Evolutionary conservation across 2,113 vertebrate genomes (phyloP).

Genomic region (Morone chrysops): DNA sequence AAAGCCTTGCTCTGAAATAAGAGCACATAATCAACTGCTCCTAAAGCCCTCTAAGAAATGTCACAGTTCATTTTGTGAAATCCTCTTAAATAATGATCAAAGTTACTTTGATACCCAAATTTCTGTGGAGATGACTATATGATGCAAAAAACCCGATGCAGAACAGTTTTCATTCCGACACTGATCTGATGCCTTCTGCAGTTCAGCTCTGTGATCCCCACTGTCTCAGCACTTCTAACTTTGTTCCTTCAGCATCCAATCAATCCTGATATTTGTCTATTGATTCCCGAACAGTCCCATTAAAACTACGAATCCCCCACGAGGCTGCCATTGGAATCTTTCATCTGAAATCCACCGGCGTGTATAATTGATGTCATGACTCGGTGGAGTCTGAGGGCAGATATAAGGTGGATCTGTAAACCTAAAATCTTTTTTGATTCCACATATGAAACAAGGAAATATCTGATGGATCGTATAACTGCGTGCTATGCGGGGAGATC

Average conservation of each 20-base stretch:
- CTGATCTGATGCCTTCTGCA: not conserved
- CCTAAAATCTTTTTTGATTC: not conserved
- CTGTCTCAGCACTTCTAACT: not conserved
- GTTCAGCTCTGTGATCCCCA: not conserved
- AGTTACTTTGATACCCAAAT: conserved; percentile 9
- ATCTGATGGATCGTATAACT: not conserved
- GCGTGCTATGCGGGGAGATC: not conserved
- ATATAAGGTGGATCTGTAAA: not conserved
- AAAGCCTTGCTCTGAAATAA: not conserved
- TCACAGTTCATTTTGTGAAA: not conserved
- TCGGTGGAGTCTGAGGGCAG: not conserved
- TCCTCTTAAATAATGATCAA: conserved; percentile 19
- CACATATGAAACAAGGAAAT: not conserved
- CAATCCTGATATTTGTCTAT: not conserved
- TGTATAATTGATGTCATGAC: not conserved
- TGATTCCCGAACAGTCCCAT: not conserved
- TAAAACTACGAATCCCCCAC: not conserved
- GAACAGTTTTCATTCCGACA: not conserved
- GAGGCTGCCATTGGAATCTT: not conserved
- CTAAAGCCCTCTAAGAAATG: not conserved
- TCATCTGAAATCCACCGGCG: conserved; percentile 9
- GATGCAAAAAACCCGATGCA: not conserved
- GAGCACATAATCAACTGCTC: not conserved
- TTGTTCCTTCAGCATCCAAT: not conserved
- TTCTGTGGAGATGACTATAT: not conserved